These are phyloP conservation scores for Hanleya hanleyi DNA, from an alignment of 2,888 invertebrate genomes.

Conservation along the genomic window DNA sequence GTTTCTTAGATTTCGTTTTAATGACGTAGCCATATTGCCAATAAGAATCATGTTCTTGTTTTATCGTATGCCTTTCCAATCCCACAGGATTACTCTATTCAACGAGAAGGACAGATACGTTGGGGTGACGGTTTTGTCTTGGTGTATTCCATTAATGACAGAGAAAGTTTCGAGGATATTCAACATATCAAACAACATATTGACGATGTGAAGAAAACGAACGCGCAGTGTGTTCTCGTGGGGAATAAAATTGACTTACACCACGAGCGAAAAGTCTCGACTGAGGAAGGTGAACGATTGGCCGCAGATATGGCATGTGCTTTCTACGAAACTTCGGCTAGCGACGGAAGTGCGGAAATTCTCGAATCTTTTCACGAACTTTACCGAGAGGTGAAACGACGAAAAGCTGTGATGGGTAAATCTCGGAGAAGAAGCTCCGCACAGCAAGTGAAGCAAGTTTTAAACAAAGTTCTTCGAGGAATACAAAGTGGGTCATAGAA, in stretches of 20 bases:
- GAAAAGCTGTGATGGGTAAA: conserved; percentile 61
- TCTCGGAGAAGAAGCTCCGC: conserved; percentile 68
- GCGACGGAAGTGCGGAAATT: conserved; percentile 70
- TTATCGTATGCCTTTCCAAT: background rate
- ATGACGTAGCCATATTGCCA: no score
- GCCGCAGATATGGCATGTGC: conserved; percentile 68
- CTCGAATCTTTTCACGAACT: conserved; percentile 70
- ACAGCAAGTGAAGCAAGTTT: conserved; percentile 59
- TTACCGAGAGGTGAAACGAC: conserved; percentile 66
- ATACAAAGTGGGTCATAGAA: conserved; percentile 1
- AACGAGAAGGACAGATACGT: conserved; percentile 60
- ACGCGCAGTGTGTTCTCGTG: conserved; percentile 65
- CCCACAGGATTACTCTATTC: conserved; percentile 53
- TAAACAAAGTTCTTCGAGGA: conserved; percentile 45
- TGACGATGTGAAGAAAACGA: conserved; percentile 65
- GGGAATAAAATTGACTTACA: conserved; percentile 68
- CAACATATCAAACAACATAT: conserved; percentile 57
- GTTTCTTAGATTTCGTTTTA: no score
- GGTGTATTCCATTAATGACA: conserved; percentile 67
- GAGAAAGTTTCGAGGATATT: conserved; percentile 64
- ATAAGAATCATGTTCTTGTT: background rate
- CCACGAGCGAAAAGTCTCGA: conserved; percentile 60
- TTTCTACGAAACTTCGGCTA: conserved; percentile 70
- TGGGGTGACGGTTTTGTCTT: conserved; percentile 71
- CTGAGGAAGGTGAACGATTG: conserved; percentile 61